A percentile compares a stretch with the other conserved stretches of the same genome.
phyloP scores from a whole-genome alignment of 92 coral and sea anemone species.

The Phenganax marumi region DNA sequence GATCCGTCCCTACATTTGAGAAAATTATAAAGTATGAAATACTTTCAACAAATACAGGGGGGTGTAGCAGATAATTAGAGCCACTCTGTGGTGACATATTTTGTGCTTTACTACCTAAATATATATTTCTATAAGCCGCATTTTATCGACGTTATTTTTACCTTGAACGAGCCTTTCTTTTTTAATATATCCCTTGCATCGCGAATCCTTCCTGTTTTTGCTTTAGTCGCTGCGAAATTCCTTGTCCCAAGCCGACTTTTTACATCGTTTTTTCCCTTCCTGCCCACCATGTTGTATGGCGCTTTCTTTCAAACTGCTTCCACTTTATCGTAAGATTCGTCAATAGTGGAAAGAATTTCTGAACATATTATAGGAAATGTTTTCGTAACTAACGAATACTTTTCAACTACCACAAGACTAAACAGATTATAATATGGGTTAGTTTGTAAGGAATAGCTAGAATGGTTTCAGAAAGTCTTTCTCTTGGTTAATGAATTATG shows the following conservation, averaged over 20 bases:
- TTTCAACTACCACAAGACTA: too few species aligned
- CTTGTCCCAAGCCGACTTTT: conserved; percentile 33
- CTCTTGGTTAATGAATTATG: too few species aligned
- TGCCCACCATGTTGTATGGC: conserved; percentile 26
- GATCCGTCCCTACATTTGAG: neutral
- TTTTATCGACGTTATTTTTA: neutral
- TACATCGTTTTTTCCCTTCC: conserved; percentile 9
- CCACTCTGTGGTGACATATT: too few species aligned
- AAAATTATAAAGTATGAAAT: neutral
- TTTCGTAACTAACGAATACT: too few species aligned
- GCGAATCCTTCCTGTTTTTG: conserved; percentile 18
- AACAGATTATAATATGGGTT: too few species aligned
- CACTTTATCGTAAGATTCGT: too few species aligned
- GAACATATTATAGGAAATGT: too few species aligned
- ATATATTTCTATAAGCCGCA: neutral
- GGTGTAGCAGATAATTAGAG: too few species aligned
- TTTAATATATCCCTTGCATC: conserved; percentile 32
- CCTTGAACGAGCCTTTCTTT: conserved; percentile 25
- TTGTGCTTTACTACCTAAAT: too few species aligned
- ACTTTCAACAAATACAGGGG: neutral
- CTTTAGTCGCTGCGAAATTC: neutral
- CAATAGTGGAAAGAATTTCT: too few species aligned
- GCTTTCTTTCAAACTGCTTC: neutral
- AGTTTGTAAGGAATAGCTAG: too few species aligned
- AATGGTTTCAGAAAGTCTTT: too few species aligned